Base-by-base conservation (phyloP, 1,140 invertebrate genomes). In the Eupeodes corollae region DNA sequence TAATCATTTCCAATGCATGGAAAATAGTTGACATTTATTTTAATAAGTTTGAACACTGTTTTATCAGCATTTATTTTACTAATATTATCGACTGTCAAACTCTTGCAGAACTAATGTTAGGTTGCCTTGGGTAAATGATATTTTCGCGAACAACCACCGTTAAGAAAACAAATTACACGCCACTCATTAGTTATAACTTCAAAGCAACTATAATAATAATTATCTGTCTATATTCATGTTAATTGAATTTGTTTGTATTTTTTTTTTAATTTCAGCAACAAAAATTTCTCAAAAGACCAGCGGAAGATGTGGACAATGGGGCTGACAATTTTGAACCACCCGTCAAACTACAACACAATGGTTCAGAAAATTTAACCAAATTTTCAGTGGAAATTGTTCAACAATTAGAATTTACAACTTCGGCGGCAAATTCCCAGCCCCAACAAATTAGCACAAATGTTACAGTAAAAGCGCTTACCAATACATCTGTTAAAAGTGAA, bases 311-410 rank as follows among this genome's bases (percentile, higher is more conserved):
- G 65, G 80, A 82, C 61, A 69, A 75, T 42, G 73, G 75, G 49
- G 66, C 67, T 35, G 79, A 81, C 47, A 75, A 71, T 47, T 75
- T 67, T 54, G 84, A 86, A 57, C 83, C 84, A 35, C 80, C 83
- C 33, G 78, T 83, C n/a, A 86, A 86, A 68, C 69, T 86, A 49
- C 83, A 82, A 66, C 85, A 83, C 57, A 79, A 78, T 50, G 58
- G 55, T 32, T 65, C 62, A 42, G 78, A 83, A 52, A 78, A 76
- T 46, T 73, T 86, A 46, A 85, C 82, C 37, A 88, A 88, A 61
- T 88, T 91, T 68, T 88, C 86, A 0, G 88, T 92, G 14, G 87
- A 92, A 70, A 92, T 92, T 46, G 88, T 88, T 0, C 88, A 92
- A 58, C 87, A 92, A 61, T 63, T 89, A 12, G 86, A 89, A 56